Evolutionary conservation across 2,113 vertebrate species (phyloP).

Genomic region (Asarcornis scutulata): DNA sequence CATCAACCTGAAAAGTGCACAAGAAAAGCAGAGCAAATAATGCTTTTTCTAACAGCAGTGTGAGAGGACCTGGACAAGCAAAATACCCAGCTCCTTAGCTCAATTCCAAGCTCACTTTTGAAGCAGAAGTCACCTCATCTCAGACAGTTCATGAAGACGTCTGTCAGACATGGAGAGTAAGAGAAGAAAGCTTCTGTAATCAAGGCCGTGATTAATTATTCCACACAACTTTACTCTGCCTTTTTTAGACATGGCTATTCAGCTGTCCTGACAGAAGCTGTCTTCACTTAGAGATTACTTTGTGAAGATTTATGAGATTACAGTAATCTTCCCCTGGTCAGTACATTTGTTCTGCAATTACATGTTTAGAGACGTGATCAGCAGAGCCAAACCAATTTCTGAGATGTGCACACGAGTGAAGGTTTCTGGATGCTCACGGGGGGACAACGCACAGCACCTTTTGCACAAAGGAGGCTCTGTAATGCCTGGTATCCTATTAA

Average conservation of each 20-base stretch:
- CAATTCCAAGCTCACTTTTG: background rate
- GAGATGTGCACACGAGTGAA: background rate
- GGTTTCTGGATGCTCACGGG: background rate
- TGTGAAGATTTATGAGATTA: background rate
- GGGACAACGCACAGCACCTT: background rate
- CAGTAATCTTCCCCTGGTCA: background rate
- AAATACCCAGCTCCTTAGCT: background rate
- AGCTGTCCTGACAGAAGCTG: background rate
- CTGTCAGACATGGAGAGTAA: background rate
- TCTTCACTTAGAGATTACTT: background rate
- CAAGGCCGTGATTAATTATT: background rate
- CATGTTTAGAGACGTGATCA: background rate
- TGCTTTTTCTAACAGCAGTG: background rate
- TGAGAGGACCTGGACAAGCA: background rate
- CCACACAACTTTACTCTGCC: background rate
- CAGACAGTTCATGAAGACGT: background rate
- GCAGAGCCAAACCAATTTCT: background rate
- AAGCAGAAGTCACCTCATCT: background rate
- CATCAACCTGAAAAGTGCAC: background rate
- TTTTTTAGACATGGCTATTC: background rate
- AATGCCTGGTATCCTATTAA: background rate
- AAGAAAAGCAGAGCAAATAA: background rate
- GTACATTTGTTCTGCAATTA: background rate
- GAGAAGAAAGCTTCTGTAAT: background rate
- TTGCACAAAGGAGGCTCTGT: background rate